Conservation (phyloP, 1,140 invertebrate species). For the Hyposmocoma kahamanoa region DNA sequence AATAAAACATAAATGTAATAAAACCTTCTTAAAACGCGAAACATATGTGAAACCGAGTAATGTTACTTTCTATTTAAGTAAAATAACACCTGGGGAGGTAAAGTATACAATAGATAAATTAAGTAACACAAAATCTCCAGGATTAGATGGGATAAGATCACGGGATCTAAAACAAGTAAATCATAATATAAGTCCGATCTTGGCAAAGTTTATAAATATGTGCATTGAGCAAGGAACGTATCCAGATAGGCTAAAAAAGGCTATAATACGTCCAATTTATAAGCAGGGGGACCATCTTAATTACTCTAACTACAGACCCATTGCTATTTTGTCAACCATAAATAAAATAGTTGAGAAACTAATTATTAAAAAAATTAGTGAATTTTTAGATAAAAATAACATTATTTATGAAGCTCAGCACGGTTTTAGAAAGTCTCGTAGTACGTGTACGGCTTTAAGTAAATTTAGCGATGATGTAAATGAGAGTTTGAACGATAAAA, state of each 20-base stretch:
- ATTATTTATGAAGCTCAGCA: not conserved
- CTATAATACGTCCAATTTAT: conserved; percentile 7
- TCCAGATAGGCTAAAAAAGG: not conserved
- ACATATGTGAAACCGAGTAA: not conserved
- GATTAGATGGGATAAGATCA: not conserved
- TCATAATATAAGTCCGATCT: not conserved
- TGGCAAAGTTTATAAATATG: conserved; percentile 1
- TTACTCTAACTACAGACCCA: not conserved
- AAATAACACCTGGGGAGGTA: not conserved
- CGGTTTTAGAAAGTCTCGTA: not conserved
- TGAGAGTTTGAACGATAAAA: not conserved
- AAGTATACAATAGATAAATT: not conserved
- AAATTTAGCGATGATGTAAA: not conserved
- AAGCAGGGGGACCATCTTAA: conserved; percentile 4
- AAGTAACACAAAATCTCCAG: not conserved
- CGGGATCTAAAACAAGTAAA: conserved; percentile 1
- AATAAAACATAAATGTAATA: conserved; percentile 5
- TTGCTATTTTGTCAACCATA: not conserved
- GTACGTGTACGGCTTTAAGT: not conserved
- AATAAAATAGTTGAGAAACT: conserved; percentile 3
- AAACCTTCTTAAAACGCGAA: not conserved
- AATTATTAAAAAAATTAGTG: not conserved
- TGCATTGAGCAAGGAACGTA: not conserved
- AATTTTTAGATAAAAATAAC: not conserved
- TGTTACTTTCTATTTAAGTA: not conserved